Conservation (phyloP, 1,140 invertebrate species). For the Sipha flava region DNA sequence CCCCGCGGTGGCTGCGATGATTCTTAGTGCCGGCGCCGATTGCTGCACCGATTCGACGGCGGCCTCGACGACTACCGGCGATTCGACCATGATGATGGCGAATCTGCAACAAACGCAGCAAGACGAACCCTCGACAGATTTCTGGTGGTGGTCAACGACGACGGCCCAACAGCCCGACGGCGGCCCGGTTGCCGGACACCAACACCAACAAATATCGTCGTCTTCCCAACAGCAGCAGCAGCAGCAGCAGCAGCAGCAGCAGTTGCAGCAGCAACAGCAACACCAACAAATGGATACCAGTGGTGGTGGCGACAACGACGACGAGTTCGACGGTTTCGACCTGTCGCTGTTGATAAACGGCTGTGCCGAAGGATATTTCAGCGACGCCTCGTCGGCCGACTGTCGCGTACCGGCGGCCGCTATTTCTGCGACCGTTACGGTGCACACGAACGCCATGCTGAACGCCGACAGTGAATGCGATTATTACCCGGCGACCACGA, state of each 20-base stretch:
- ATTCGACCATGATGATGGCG: neutral
- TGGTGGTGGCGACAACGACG: neutral
- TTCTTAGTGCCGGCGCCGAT: neutral
- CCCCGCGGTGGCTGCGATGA: neutral
- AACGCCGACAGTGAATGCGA: neutral
- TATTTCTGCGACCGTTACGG: neutral
- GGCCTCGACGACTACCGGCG: neutral
- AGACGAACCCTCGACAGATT: neutral
- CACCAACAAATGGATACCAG: no score
- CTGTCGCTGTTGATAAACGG: constrained; percentile 6
- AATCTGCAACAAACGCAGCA: no score
- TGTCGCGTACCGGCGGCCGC: neutral
- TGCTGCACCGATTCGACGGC: neutral
- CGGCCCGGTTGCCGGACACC: neutral
- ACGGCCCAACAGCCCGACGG: no score
- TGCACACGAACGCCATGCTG: neutral
- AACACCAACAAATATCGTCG: neutral
- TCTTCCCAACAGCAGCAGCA: neutral
- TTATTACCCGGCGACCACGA: neutral
- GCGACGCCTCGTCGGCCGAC: neutral
- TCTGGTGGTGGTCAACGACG: neutral
- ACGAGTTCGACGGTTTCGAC: constrained; percentile 4
- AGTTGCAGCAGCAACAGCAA: neutral
- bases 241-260: neutral
- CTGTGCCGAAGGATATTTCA: neutral